phyloP scores from a whole-genome alignment of 2,797 vertebrate species.

The Rhabdomys pumilio region DNA sequence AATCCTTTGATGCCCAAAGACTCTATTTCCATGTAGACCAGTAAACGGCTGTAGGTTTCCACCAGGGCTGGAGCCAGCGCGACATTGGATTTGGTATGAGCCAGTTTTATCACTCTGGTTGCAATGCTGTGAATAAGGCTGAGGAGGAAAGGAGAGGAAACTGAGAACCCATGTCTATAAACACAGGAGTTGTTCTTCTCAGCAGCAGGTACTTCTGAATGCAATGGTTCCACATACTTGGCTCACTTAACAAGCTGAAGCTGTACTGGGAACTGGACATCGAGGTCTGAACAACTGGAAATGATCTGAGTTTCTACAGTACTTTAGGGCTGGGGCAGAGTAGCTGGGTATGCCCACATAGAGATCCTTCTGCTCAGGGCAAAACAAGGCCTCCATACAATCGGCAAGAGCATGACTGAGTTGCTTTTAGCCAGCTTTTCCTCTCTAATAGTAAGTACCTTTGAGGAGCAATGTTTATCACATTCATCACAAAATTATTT shows the following conservation, averaged over 20 bases:
- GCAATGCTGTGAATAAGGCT: slow-evolving; percentile 99
- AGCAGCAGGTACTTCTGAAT: neutral
- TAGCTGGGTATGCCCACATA: neutral
- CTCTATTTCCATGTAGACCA: slow-evolving; percentile 99
- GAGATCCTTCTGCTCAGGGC: neutral
- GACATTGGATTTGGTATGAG: slow-evolving; percentile 96
- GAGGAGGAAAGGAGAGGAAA: slow-evolving; percentile 75
- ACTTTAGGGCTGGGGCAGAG: neutral
- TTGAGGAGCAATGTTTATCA: slow-evolving; percentile 38
- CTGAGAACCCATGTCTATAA: neutral
- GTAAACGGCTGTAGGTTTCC: slow-evolving; percentile 97
- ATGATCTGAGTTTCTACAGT: neutral
- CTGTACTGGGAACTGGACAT: no score
- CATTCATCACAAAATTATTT: neutral
- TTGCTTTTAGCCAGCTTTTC: slow-evolving; percentile 6
- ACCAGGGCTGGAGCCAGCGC: slow-evolving; percentile 98
- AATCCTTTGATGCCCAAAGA: slow-evolving; percentile 99
- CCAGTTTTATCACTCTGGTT: slow-evolving; percentile 98
- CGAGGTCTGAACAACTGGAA: neutral
- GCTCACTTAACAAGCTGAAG: neutral
- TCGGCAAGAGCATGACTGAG: neutral
- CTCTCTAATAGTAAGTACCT: slow-evolving; percentile 26
- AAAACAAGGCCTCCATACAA: neutral
- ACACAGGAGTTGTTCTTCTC: neutral
- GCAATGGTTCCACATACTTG: neutral